Evolutionary conservation across 2,888 invertebrate species (phyloP), one percentile per base, ranked within the genome.

Genomic region (Tuberolachnus salignus): DNA sequence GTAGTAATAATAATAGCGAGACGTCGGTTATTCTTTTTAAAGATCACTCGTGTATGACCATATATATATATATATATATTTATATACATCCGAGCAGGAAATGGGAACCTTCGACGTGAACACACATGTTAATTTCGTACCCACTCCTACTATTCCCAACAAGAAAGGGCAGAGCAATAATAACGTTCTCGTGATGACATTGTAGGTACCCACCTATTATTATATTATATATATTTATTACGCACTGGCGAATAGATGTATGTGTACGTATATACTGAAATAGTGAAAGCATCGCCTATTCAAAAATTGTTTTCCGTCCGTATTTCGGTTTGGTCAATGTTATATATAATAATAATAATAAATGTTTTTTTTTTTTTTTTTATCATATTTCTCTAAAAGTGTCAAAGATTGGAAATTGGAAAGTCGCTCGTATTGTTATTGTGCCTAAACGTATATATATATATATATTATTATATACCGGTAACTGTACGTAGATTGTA

Each of bases 251-350:
- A 67, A 71, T 61, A 64, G n/a, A n/a, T n/a, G n/a, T n/a, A n/a
- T n/a, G n/a, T n/a, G n/a, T n/a, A n/a, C n/a, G 14, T 46, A 46
- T 63, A 51, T 13, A 13, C 10, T 34, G 10, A 42, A n/a, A 21
- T 11, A 71, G 44, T 57, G 70, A 71, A 71, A 71, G 70, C 57
- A 71, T 57, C 57, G 57, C 44, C 44, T 57, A 23, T 71, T 57
- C 70, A 71, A 71, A n/a, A 71, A 71, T 71, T 44, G 55, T 55
- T 71, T 57, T 57, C 44, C 70, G 21, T 70, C 55, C 70, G 55
- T 70, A 70, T 70, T 70, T 70, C 44, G 16, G 55, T n/a, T 69
- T 55, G 19, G 42, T 4, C 34, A 55, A 69, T 42, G 49, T 51
- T 21, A 55, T 70, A 55, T 21, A 70, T 70, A 26, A 53, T 19